Conservation (phyloP, 2,888 invertebrate genomes). For the Rhopalosiphum nymphaeae region DNA sequence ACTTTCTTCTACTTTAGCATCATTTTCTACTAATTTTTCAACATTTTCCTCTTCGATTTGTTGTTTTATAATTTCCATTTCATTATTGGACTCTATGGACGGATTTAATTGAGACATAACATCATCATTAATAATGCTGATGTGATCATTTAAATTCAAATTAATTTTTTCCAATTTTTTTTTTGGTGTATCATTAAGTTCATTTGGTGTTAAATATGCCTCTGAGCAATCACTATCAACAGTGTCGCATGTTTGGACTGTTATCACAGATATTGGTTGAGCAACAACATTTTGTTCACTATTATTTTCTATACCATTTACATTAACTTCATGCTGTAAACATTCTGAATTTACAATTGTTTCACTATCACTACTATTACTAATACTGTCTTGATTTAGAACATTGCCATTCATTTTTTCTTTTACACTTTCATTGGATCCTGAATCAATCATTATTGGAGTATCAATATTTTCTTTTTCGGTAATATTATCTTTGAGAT, state of each 20-base stretch:
- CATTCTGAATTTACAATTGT: slow-evolving; percentile 68
- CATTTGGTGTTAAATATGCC: slow-evolving; percentile 79
- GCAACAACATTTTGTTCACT: slow-evolving; percentile 37
- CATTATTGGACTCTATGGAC: slow-evolving; percentile 36
- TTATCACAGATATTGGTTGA: slow-evolving; percentile 58
- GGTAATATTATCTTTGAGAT: not conserved
- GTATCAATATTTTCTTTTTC: slow-evolving; percentile 20
- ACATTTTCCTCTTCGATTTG: not conserved
- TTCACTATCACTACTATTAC: slow-evolving; percentile 68
- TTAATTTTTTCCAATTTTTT: slow-evolving; percentile 39
- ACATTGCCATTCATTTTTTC: slow-evolving; percentile 50
- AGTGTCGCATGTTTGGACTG: slow-evolving; percentile 72
- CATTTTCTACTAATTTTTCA: not conserved
- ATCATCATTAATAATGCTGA: slow-evolving; percentile 33
- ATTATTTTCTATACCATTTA: slow-evolving; percentile 44
- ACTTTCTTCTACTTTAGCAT: not conserved
- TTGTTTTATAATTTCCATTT: slow-evolving; percentile 13
- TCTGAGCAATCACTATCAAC: slow-evolving; percentile 80
- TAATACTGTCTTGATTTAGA: slow-evolving; percentile 66
- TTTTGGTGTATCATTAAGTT: slow-evolving; percentile 70
- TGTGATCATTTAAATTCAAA: not conserved
- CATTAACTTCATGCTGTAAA: slow-evolving; percentile 61
- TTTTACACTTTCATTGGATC: slow-evolving; percentile 20
- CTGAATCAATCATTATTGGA: not conserved
- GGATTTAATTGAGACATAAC: slow-evolving; percentile 26